These are phyloP conservation scores for Drosophila algonquin DNA, from an alignment of 2,888 invertebrate species.

Conservation along the genomic window DNA sequence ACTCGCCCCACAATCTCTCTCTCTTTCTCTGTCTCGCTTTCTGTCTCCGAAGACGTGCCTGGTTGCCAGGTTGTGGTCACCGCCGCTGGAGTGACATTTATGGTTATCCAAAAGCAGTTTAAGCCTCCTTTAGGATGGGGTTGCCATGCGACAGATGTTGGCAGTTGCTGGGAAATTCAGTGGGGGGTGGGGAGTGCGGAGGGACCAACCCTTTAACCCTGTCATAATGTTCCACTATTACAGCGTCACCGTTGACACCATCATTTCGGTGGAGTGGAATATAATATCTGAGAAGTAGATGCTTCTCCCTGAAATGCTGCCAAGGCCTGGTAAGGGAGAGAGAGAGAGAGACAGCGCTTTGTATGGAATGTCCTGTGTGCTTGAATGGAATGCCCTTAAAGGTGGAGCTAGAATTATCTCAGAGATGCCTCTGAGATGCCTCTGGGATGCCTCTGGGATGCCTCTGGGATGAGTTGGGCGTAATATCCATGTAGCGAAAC, in stretches of 20 bases:
- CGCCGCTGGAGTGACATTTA: background rate
- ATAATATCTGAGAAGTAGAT: background rate
- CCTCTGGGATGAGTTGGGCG: background rate
- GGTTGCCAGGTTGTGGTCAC: conserved; percentile 29
- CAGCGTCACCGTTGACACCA: conserved; percentile 32
- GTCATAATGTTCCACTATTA: conserved; percentile 44
- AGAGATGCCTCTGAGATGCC: background rate
- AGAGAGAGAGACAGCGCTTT: background rate
- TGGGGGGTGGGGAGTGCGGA: background rate
- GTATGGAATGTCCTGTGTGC: background rate
- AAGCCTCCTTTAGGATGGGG: background rate
- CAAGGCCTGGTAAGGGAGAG: too few species aligned
- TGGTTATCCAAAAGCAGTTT: background rate
- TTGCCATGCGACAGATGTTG: background rate
- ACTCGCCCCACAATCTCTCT: too few species aligned
- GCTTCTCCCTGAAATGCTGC: too few species aligned
- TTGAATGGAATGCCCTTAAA: background rate
- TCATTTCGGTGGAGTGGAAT: background rate
- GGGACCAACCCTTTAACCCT: background rate
- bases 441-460: background rate
- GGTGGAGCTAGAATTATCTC: background rate
- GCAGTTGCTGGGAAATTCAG: background rate
- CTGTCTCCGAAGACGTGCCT: conserved; percentile 25
- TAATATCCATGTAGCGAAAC: background rate
- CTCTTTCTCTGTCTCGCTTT: background rate